A percentile compares a stretch with the other conserved stretches of the same genome.
Evolutionary conservation across 2,113 vertebrate genomes (phyloP).

Genomic region (Ceyx cyanopectus): DNA sequence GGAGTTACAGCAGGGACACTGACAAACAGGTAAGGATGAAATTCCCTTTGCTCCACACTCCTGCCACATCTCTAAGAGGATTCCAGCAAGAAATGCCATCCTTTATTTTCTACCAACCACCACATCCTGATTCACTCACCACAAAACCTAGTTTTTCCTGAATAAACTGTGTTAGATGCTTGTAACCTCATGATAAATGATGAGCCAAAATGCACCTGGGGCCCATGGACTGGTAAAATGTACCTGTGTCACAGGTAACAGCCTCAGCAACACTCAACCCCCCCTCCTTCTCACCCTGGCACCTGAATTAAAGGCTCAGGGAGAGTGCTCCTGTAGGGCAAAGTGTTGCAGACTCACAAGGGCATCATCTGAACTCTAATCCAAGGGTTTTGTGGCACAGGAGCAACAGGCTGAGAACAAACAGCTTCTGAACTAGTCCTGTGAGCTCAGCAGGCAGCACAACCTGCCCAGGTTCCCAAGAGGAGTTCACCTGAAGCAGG

Average conservation of each 20-base stretch:
- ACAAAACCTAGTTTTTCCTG: background rate
- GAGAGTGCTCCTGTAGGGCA: fast-evolving
- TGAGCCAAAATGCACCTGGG: background rate
- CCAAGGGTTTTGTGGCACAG: background rate
- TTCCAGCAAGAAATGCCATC: background rate
- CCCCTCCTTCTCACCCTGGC: background rate
- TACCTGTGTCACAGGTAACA: background rate
- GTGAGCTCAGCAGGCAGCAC: background rate
- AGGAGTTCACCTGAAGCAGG: background rate
- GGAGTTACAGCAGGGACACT: background rate
- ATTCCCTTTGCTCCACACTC: fast-evolving
- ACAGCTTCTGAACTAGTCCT: background rate
- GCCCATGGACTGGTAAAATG: background rate
- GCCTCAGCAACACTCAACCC: background rate
- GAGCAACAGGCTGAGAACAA: background rate
- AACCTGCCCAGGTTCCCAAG: background rate
- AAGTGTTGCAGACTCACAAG: fast-evolving
- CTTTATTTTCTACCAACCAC: background rate
- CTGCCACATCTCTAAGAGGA: background rate
- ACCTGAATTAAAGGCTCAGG: background rate
- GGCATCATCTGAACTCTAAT: background rate
- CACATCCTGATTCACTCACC: background rate
- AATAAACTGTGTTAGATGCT: background rate
- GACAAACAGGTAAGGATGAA: conserved; percentile 4
- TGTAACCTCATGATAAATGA: background rate